Evolutionary conservation across 2,888 invertebrate species (phyloP), one percentile per base, ranked within the genome.

Genomic region (Andrena fulva): DNA sequence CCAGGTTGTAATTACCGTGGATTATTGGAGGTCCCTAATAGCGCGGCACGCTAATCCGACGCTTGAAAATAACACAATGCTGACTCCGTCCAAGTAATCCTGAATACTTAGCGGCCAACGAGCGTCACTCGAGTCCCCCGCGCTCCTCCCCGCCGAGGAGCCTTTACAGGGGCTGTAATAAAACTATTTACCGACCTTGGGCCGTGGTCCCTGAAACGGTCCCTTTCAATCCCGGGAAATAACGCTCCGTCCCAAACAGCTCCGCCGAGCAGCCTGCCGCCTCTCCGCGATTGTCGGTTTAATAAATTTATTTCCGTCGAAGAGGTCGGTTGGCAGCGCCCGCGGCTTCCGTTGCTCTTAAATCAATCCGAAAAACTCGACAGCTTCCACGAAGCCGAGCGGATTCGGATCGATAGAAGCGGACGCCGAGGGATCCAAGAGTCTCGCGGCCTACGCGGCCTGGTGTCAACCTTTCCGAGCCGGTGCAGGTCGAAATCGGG

Each of bases 401-500:
- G 8, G 12, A 12, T 56, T 10, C 4, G 63, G 48, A 59, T 31
- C n/a, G 54, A 42, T 33, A 12, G 29, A 27, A 42, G 7, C 50
- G 27, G 56, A 76, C 69, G 64, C 50, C 59, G 10, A 27, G 48
- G 64, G 64, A 68, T 67, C 31, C 60, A 60, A 20, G 29, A 35
- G 70, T 66, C 59, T 67, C 50, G 42, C 35, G 31, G 20, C 20
- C 52, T 68, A 74, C 63, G 59, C 24, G 10, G 42, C 6, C 12
- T 24, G 48, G 6, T 35, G 60, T 35, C 33, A 54, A 79, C 33
- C 76, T 73, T 62, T n/a, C 67, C n/a, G 29, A 20, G 54, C 12
- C 33, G 24, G 20, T n/a, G 33, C 64, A 52, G 69, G 75, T 79
- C 56, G 71, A 70, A 69, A 77, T 74, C 42, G 75, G 56, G 81